Evolutionary conservation across 2,797 vertebrate genomes (phyloP), one percentile per base, ranked within the genome.

Genomic region (Sebastes matsubarae): DNA sequence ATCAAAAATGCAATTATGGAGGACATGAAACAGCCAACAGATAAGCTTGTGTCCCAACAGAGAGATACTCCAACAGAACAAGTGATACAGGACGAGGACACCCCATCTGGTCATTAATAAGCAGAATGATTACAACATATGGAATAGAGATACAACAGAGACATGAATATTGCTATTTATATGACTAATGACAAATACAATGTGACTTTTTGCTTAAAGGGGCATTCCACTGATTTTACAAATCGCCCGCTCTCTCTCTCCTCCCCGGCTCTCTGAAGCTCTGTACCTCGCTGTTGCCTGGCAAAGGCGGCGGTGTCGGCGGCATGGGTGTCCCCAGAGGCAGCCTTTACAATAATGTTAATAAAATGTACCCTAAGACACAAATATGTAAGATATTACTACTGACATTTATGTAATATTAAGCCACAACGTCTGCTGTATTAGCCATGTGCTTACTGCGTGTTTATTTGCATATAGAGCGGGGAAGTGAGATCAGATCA

Each of bases 1-100:
- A 81, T 89, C 67, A 92, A 86, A 92, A 89, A 88, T 89, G 72
- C 85, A 93, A 88, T 92, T 92, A 92, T 70, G 70, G 70, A 87
- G 71, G 71, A 85, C 79, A 81, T 58, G 79, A 86, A 88, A 83
- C 60, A 63, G 63, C 67, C 77, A 76, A 73, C 67, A 68, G 81
- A 90, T 75, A 79, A 71, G 57, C 63, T 71, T 75, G 25, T 91
- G 32, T 86, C 75, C 63, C 78, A 68, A 75, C 59, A 85, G 57
- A 54, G 55, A 82, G 18, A 58, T 69, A 67, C 72, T 86, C 24
- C 67, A 68, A 61, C 1, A 61, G 22, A 10, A 59, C 30, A 61
- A 65, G 5, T 67, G 8, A 75, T 67, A 25, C 5, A 46, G 36
- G 38, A n/a, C 36, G 8, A 61, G 8, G 22, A 70, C 32, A 57